These are phyloP conservation scores for Chromis chromis DNA, from an alignment of 2,797 vertebrate genomes.

Conservation along the genomic window DNA sequence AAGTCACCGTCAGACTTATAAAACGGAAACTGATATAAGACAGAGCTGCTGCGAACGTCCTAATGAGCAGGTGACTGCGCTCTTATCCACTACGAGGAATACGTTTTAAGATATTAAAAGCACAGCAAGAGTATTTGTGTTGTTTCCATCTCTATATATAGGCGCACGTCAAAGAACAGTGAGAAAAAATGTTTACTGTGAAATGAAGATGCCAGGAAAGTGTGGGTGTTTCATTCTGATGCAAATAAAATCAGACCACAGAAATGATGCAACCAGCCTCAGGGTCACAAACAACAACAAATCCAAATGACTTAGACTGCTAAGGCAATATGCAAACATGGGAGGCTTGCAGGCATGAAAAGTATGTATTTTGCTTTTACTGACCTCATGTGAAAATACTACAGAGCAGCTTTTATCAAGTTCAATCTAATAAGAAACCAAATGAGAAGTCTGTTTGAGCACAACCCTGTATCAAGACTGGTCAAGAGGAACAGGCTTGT, in stretches of 20 bases:
- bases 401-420: slow-evolving; percentile 3
- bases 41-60: slow-evolving; percentile 16
- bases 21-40: slow-evolving; percentile 27
- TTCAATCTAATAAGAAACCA: background rate
- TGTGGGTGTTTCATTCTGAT: slow-evolving; percentile 36
- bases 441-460: background rate
- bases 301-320: background rate
- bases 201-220: background rate
- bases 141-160: slow-evolving; percentile 2
- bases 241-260: slow-evolving; percentile 31
- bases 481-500: background rate
- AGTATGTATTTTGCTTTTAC: background rate
- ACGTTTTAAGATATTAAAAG: background rate
- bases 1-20: slow-evolving; percentile 40
- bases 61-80: background rate
- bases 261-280: slow-evolving; percentile 11
- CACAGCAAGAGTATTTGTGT: background rate
- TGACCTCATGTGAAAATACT: slow-evolving; percentile 4
- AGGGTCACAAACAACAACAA: slow-evolving; percentile 27
- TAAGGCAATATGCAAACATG: slow-evolving; percentile 5
- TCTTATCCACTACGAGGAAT: background rate
- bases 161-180: background rate
- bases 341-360: background rate
- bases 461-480: background rate
- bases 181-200: background rate